Base-by-base conservation (phyloP, 2,888 invertebrate genomes). In the Agrotis puta region DNA sequence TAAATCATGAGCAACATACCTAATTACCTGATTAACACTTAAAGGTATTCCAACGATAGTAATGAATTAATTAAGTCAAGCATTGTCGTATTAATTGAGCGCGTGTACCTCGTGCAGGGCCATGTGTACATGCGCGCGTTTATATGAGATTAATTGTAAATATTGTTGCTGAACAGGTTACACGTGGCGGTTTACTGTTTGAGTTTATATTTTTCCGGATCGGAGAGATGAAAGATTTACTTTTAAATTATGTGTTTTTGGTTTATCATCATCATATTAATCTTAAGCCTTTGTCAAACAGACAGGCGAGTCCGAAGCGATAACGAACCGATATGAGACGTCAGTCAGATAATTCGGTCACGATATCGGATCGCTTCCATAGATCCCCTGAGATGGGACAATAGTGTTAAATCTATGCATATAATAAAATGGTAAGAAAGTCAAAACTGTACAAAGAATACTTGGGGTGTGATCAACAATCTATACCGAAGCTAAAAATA, bases 41-140 rank as follows among this genome's bases (percentile, higher is more conserved):
- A 16, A 9, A 22, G 18, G 43, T 58, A 22, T 58, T 2, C 22
- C 11, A n/a, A 24, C 24, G 22, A 9, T 7, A 53, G n/a, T 53
- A 48, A 47, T 58, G 20, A 57, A 39, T 50, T 64, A 74, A 66
- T 76, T 74, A 67, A 48, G 18, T n/a, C 6, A 53, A 51, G 47
- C 65, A 72, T 13, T 70, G 16, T n/a, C 11, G 3, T 11, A n/a
- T 22, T 45, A n/a, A 74, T 45, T 45, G 27, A 53, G 48, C 27
- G 27, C 58, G 47, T 39, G 16, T 43, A 13, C n/a, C 67, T 59
- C 73, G 66, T 59, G 39, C 39, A 9, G 43, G 22, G 51, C 3
- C 39, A 62, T n/a, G 43, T 7, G 6, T 6, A 24, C 22, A 45
- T 33, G 71, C 20, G 22, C 13, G 22, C 2, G 43, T 27, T 51